Conservation (phyloP, 2,888 invertebrate species). For the Acrocyrtus sp. region DNA sequence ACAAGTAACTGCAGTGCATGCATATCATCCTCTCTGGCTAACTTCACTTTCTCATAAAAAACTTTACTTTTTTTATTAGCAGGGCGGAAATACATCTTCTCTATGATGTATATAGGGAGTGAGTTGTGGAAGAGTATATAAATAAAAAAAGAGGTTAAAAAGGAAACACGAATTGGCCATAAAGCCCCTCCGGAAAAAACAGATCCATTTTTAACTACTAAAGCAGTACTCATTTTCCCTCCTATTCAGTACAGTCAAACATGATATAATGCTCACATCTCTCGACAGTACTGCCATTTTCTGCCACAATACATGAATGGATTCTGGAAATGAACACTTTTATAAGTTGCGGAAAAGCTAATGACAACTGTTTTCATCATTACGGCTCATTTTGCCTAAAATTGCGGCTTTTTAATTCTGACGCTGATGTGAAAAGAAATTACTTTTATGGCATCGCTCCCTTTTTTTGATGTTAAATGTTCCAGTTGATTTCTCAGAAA, state of each 20-base stretch:
- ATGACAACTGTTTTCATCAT: constrained; percentile 26
- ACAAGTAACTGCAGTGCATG: not conserved
- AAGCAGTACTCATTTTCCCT: constrained; percentile 16
- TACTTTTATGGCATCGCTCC: constrained; percentile 15
- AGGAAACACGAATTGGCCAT: constrained; percentile 24
- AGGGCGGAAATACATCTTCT: too few relatives aligned
- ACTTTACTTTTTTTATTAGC: not conserved
- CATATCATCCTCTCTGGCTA: not conserved
- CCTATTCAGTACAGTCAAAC: constrained; percentile 13
- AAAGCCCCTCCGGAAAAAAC: constrained; percentile 26
- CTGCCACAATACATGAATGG: too few relatives aligned
- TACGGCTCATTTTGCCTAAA: constrained; percentile 26
- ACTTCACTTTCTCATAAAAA: not conserved
- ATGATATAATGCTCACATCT: constrained; percentile 13
- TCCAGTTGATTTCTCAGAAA: too few relatives aligned
- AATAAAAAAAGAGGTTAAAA: constrained; percentile 5
- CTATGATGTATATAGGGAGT: too few relatives aligned
- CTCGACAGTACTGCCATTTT: not conserved
- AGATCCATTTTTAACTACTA: constrained; percentile 17
- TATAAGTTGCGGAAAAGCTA: constrained; percentile 6
- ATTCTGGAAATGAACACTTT: too few relatives aligned
- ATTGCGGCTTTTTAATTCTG: constrained; percentile 24
- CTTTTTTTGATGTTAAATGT: too few relatives aligned
- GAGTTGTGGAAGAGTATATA: too few relatives aligned
- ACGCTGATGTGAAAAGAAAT: constrained; percentile 18